Evolutionary conservation across 2,113 vertebrate genomes (phyloP).

Genomic region (Oryzias curvinotus): DNA sequence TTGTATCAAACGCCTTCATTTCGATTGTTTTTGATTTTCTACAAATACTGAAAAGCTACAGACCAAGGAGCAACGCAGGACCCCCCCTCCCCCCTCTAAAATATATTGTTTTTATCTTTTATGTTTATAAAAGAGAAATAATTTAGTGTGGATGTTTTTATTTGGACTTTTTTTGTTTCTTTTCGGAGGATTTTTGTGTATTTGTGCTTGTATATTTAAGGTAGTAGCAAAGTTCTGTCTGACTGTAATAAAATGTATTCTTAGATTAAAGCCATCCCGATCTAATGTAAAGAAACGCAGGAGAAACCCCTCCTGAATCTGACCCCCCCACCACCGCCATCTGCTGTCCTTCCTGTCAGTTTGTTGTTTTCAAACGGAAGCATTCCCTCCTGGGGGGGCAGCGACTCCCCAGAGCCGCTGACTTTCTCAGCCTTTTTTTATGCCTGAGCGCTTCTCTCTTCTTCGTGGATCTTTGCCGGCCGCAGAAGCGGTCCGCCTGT

Average conservation of each 20-base stretch:
- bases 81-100: conserved; percentile 82
- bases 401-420: conserved; percentile 62
- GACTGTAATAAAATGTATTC: conserved; percentile 86
- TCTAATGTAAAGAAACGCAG: conserved; percentile 79
- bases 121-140: conserved; percentile 79
- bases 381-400: conserved; percentile 59
- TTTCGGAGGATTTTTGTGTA: conserved; percentile 77
- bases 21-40: conserved; percentile 78
- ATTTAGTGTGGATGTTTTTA: conserved; percentile 83
- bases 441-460: neutral
- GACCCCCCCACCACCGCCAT: conserved; percentile 33
- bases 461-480: too few relatives aligned
- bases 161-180: conserved; percentile 72
- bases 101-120: conserved; percentile 80
- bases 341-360: conserved; percentile 49
- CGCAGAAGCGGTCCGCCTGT: too few relatives aligned
- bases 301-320: conserved; percentile 64
- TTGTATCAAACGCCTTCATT: conserved; percentile 76
- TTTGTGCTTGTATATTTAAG: conserved; percentile 89
- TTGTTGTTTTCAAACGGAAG: too few relatives aligned
- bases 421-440: conserved; percentile 37
- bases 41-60: conserved; percentile 88
- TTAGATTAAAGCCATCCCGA: conserved; percentile 83
- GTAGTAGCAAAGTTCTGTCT: conserved; percentile 86
- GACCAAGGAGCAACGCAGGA: conserved; percentile 90